Conservation (phyloP, 2,888 invertebrate genomes). For the Malacosoma neustria region DNA sequence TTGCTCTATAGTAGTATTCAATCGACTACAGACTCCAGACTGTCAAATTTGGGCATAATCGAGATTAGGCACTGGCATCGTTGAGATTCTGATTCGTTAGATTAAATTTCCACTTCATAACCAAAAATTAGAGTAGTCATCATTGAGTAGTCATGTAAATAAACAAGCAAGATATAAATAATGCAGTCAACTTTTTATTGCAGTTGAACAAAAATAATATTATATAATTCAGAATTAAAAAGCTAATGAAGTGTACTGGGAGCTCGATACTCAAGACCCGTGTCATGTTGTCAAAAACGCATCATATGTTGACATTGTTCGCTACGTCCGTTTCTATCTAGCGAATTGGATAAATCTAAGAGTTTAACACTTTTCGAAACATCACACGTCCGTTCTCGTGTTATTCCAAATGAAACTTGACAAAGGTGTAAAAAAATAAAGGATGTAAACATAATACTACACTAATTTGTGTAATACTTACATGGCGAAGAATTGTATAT, state of each 20-base stretch:
- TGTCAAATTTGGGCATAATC: too few relatives aligned
- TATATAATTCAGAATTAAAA: too few relatives aligned
- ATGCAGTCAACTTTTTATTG: too few relatives aligned
- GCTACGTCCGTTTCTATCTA: slow-evolving; percentile 43
- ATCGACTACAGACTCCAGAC: too few relatives aligned
- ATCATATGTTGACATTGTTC: slow-evolving; percentile 57
- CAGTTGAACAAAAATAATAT: too few relatives aligned
- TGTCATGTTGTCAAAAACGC: slow-evolving; percentile 66
- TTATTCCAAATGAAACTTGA: slow-evolving; percentile 42
- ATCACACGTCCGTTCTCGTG: slow-evolving; percentile 25
- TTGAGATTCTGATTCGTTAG: too few relatives aligned
- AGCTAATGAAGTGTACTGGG: slow-evolving; percentile 57
- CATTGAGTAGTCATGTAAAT: too few relatives aligned
- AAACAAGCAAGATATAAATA: too few relatives aligned
- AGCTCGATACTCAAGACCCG: slow-evolving; percentile 43
- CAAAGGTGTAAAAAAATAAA: slow-evolving; percentile 46
- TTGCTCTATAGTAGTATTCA: too few relatives aligned
- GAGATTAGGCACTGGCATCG: too few relatives aligned
- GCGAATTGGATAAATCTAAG: slow-evolving; percentile 19
- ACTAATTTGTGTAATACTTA: slow-evolving; percentile 61
- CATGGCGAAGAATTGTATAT: slow-evolving; percentile 59
- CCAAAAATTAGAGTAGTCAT: too few relatives aligned
- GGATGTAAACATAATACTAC: slow-evolving; percentile 62
- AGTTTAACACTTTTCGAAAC: slow-evolving; percentile 16
- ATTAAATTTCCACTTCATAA: too few relatives aligned